These are phyloP conservation scores for Prionace glauca DNA, from an alignment of 2,797 vertebrate genomes.

Conservation along the genomic window DNA sequence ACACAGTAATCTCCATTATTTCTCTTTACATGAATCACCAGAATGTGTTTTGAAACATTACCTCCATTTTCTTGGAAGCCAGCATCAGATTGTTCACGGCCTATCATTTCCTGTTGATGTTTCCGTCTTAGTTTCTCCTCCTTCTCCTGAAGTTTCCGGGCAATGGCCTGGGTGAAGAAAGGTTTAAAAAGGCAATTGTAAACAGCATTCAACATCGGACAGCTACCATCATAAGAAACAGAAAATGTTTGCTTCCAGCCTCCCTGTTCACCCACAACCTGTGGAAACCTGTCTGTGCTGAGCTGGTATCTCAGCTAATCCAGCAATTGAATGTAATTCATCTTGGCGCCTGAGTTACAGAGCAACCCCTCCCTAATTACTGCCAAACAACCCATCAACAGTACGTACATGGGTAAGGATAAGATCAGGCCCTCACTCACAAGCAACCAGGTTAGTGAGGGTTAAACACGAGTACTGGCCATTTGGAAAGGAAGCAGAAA, in stretches of 20 bases:
- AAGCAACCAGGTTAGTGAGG: background rate
- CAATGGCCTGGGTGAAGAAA: background rate
- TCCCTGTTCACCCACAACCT: no score
- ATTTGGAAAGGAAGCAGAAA: background rate
- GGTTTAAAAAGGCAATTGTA: background rate
- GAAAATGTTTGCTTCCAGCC: no score
- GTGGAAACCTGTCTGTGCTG: background rate
- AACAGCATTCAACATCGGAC: background rate
- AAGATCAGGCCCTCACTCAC: background rate
- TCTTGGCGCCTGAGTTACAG: background rate
- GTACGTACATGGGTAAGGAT: background rate
- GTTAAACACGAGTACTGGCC: background rate
- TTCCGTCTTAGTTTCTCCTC: background rate
- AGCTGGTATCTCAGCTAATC: background rate
- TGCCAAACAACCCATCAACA: background rate
- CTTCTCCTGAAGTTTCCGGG: constrained; percentile 30
- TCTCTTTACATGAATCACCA: background rate
- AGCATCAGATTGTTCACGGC: background rate
- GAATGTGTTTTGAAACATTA: background rate
- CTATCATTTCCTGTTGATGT: background rate
- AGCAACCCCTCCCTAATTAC: background rate
- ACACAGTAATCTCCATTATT: background rate
- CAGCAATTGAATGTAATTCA: background rate
- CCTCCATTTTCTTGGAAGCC: constrained; percentile 1
- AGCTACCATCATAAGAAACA: background rate